A percentile compares a stretch with the other conserved stretches of the same genome.
Evolutionary conservation across 2,113 vertebrate genomes (phyloP).

Genomic region (Orthonyx spaldingii): DNA sequence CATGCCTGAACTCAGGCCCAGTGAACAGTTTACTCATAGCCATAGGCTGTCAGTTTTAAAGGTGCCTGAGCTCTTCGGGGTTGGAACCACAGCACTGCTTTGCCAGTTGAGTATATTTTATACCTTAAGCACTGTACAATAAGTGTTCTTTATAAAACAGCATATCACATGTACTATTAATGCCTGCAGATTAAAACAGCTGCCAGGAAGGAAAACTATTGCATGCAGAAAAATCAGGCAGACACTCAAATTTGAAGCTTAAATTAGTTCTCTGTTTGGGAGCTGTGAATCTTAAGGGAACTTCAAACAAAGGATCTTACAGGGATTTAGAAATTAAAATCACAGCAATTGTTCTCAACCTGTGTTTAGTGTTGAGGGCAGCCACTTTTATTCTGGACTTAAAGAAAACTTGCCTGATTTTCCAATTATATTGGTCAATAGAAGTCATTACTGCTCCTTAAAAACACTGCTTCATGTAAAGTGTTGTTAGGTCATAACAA

Average conservation of each 20-base stretch:
- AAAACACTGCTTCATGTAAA: not conserved
- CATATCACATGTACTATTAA: not conserved
- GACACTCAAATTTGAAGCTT: not conserved
- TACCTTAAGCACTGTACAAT: not conserved
- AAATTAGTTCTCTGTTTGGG: not conserved
- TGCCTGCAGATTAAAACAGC: not conserved
- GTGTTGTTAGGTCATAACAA: not conserved
- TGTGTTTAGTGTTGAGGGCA: not conserved
- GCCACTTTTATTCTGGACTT: not conserved
- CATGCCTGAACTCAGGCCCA: constrained; percentile 9
- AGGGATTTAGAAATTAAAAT: not conserved
- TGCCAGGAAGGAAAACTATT: not conserved
- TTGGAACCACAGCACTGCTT: not conserved
- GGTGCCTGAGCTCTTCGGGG: not conserved
- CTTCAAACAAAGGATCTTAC: not conserved
- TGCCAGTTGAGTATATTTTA: not conserved
- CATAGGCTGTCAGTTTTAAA: not conserved
- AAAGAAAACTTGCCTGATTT: not conserved
- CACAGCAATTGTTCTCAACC: not conserved
- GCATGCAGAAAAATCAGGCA: not conserved
- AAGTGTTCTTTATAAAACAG: not conserved
- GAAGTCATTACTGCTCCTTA: not conserved
- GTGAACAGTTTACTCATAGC: not conserved
- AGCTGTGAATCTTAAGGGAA: not conserved
- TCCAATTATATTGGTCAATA: not conserved